Percentiles rank a stretch among this genome's conserved stretches.
Conservation (phyloP, 2,888 invertebrate genomes). For the Caenorhabditis panamensis region DNA sequence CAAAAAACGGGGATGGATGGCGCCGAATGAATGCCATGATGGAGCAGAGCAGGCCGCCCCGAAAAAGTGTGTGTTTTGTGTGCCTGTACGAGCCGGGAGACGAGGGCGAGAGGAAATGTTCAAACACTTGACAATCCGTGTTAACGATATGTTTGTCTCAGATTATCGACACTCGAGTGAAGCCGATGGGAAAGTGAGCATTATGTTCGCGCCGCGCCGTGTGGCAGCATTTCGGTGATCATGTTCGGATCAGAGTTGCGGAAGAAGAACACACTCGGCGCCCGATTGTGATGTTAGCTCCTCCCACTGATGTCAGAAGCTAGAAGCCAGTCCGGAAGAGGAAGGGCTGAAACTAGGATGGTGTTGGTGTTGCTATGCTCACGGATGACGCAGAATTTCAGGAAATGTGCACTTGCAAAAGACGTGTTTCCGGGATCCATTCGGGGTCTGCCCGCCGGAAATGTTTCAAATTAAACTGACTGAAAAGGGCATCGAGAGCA, state of each 20-base stretch:
- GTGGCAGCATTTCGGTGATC: conserved; percentile 25
- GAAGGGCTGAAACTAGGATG: too few species aligned
- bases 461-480: background rate
- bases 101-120: conserved; percentile 42
- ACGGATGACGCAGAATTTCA: conserved; percentile 28
- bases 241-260: too few species aligned
- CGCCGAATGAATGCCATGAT: background rate
- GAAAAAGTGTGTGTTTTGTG: conserved; percentile 38
- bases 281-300: background rate
- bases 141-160: conserved; percentile 66
- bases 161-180: conserved; percentile 57
- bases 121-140: conserved; percentile 66
- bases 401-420: conserved; percentile 20
- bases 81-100: conserved; percentile 14
- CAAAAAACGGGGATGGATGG: background rate
- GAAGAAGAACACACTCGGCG: too few species aligned
- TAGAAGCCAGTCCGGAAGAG: conserved; percentile 24
- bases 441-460: background rate
- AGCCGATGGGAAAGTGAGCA: conserved; percentile 16
- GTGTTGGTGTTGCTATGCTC: too few species aligned
- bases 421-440: conserved; percentile 28
- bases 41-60: background rate
- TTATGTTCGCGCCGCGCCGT: conserved; percentile 20
- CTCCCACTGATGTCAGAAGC: conserved; percentile 23
- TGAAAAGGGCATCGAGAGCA: too few species aligned